Base-by-base conservation (phyloP, 2,113 vertebrate species). In the Aramus guarauna region DNA sequence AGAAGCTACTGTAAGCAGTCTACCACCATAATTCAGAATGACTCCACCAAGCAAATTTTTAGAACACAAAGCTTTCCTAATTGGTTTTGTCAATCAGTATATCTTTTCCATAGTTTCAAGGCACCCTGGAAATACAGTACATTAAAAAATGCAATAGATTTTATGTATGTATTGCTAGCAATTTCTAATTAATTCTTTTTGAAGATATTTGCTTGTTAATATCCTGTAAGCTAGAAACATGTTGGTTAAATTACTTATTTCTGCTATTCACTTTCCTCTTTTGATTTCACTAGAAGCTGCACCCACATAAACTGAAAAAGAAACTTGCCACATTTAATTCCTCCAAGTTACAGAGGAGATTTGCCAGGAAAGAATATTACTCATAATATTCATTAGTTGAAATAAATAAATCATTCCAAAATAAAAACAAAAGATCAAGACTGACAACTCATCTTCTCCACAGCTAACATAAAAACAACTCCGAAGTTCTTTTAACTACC, bases 401-500 rank as follows among this genome's bases (percentile, higher is more conserved):
- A 76, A 9, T 55, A 39, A 79, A 59, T 2, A 80, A 94, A 60
- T 26, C 37, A 64, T 93, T 85, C 50, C 63, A 84, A 92, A 92
- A 80, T 4, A 55, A 71, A 79, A 88, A 50, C 5, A 80, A 63
- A 94, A 74, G 17, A 89, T 45, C 29, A 69, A 91, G 68, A 53
- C 36, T 60, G 39, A 76, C 34, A 89, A 68, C 29, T 74, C 32
- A 34, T 66, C 67, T 79, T 71, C 45, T 58, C 27, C 22, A 62
- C 4, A 73, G 45, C 30, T 45, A 91, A 45, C 11, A 55, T 18
- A 92, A 34, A 85, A 79, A 27, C 58, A 91, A 72, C 27, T 9
- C 50, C 39, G 27, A 29, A 41, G 22, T 59, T 92, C 26, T 77
- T 37, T 80, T 27, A 77, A 11, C 76, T 95, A 98, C 97, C 98